A percentile compares a stretch with the other conserved stretches of the same genome.
Conservation (phyloP, 2,797 vertebrate species). For the Clarias laeviceps region DNA sequence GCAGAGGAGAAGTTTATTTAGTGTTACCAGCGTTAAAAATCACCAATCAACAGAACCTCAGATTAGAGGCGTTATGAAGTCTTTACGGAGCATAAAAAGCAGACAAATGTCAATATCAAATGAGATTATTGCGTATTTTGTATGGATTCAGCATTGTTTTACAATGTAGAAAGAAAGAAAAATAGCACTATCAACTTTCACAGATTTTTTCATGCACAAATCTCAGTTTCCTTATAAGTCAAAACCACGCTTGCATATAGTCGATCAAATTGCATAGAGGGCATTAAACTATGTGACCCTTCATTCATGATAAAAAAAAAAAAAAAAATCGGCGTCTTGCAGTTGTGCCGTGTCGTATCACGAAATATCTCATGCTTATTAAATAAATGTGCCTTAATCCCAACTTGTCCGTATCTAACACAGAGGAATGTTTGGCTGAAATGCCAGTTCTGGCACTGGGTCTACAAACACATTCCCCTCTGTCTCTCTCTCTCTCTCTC, state of each 20-base stretch:
- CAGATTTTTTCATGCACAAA: neutral
- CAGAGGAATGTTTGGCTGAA: conserved; percentile 47
- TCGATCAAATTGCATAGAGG: neutral
- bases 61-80: too few species aligned
- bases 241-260: neutral
- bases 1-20: too few species aligned
- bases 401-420: conserved; percentile 52
- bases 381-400: conserved; percentile 32
- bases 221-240: neutral
- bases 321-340: neutral
- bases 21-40: too few species aligned
- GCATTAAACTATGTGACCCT: neutral
- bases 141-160: too few species aligned
- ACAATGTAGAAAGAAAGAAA: too few species aligned
- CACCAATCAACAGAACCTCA: too few species aligned
- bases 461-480: conserved; percentile 33
- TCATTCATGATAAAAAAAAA: neutral
- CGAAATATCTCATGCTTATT: conserved; percentile 35
- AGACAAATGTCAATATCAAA: too few species aligned
- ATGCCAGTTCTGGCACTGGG: conserved; percentile 43
- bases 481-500: conserved; percentile 3
- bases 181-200: neutral
- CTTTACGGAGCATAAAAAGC: too few species aligned
- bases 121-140: too few species aligned
- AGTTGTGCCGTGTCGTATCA: conserved; percentile 2